phyloP scores from a whole-genome alignment of 2,888 invertebrate genomes.

The Lepas anatifera region DNA sequence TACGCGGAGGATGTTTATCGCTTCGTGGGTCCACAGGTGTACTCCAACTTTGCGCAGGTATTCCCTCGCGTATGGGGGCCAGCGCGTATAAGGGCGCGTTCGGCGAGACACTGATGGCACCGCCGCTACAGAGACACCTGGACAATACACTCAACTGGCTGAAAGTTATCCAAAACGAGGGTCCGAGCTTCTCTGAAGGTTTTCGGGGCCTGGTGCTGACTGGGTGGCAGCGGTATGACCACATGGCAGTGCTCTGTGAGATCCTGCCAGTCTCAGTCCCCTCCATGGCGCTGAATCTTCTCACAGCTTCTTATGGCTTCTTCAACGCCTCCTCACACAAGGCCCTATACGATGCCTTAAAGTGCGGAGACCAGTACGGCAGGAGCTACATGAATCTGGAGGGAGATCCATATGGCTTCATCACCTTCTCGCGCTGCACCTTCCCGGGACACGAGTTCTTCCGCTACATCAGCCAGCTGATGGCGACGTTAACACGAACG shows the following conservation, averaged over 20 bases:
- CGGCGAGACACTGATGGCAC: conserved; percentile 53
- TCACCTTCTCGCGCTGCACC: conserved; percentile 47
- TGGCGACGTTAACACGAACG: conserved; percentile 35
- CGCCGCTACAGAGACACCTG: conserved; percentile 52
- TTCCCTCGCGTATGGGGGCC: conserved; percentile 59
- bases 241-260: conserved; percentile 31
- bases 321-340: conserved; percentile 43
- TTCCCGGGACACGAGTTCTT: conserved; percentile 50
- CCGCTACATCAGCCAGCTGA: conserved; percentile 38
- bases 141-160: conserved; percentile 57
- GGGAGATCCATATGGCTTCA: conserved; percentile 46
- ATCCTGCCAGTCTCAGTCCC: conserved; percentile 31
- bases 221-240: conserved; percentile 37
- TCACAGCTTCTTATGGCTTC: conserved; percentile 41
- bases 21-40: conserved; percentile 33
- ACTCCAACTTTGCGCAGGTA: conserved; percentile 45
- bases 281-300: conserved; percentile 29
- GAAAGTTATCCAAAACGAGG: conserved; percentile 38
- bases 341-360: conserved; percentile 40
- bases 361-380: conserved; percentile 39
- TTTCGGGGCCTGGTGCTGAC: conserved; percentile 42
- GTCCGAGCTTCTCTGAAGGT: neutral
- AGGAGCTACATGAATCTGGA: conserved; percentile 45
- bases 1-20: conserved; percentile 47
- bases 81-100: conserved; percentile 65